Evolutionary conservation across 2,888 invertebrate genomes (phyloP).

Genomic region (Sarcophaga subvicina): DNA sequence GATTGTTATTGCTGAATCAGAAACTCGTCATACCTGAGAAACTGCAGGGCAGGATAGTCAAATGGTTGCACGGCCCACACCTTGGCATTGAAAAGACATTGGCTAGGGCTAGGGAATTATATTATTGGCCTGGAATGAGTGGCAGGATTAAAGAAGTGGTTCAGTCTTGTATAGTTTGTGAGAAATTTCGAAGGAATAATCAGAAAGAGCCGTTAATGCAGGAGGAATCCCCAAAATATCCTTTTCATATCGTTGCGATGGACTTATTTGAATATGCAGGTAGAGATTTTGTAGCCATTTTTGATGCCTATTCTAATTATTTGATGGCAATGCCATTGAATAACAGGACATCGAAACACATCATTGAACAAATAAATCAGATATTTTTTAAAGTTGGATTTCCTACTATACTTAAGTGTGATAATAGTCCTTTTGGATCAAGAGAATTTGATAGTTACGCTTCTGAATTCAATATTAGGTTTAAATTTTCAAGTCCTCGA

Average conservation of each 20-base stretch:
- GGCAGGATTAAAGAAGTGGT: slow-evolving; percentile 37
- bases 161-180: slow-evolving; percentile 44
- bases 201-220: slow-evolving; percentile 61
- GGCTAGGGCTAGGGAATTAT: no score
- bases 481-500: slow-evolving; percentile 63
- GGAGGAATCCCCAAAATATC: slow-evolving; percentile 39
- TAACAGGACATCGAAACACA: no score
- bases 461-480: slow-evolving; percentile 60
- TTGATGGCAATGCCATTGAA: not conserved
- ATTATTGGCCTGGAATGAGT: slow-evolving; percentile 62
- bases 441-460: slow-evolving; percentile 24
- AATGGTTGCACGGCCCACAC: no score
- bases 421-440: slow-evolving; percentile 37
- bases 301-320: slow-evolving; percentile 58
- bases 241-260: slow-evolving; percentile 30
- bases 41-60: no score
- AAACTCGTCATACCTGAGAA: no score
- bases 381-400: slow-evolving; percentile 30
- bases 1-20: no score
- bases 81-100: no score
- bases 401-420: slow-evolving; percentile 16
- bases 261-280: slow-evolving; percentile 58
- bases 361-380: not conserved
- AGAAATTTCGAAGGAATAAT: slow-evolving; percentile 62
- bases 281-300: slow-evolving; percentile 12